phyloP scores from a whole-genome alignment of 2,888 invertebrate genomes.

The Zele albiditarsus region DNA sequence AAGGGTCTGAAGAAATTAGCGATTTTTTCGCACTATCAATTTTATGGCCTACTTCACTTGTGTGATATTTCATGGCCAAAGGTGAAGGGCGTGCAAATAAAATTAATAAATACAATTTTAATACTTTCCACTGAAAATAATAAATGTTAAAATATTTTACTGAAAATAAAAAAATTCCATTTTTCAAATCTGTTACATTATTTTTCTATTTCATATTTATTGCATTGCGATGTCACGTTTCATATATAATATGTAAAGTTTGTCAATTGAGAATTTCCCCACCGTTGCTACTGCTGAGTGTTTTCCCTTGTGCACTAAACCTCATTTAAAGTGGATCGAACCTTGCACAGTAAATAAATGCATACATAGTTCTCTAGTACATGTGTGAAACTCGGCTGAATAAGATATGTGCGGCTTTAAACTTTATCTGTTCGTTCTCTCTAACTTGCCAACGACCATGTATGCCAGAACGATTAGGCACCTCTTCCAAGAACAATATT shows the following conservation, averaged over 20 bases:
- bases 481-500: constrained; percentile 50
- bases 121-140: background rate
- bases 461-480: constrained; percentile 21
- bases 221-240: background rate
- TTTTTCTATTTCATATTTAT: background rate
- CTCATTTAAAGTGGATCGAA: background rate
- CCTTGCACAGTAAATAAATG: background rate
- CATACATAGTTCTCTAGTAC: background rate
- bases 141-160: too few species aligned
- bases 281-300: background rate
- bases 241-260: background rate
- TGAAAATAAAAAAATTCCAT: background rate
- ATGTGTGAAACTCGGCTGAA: background rate
- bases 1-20: background rate
- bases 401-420: background rate
- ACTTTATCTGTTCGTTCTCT: constrained; percentile 17
- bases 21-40: constrained; percentile 20
- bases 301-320: background rate
- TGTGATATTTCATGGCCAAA: background rate
- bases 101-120: background rate
- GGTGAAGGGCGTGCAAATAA: background rate
- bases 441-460: constrained; percentile 33
- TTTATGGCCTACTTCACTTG: constrained; percentile 5
- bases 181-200: background rate
- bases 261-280: background rate